A percentile compares a stretch with the other conserved stretches of the same genome.
Evolutionary conservation across 2,888 invertebrate genomes (phyloP).

Genomic region (Pseudococcus longispinus): DNA sequence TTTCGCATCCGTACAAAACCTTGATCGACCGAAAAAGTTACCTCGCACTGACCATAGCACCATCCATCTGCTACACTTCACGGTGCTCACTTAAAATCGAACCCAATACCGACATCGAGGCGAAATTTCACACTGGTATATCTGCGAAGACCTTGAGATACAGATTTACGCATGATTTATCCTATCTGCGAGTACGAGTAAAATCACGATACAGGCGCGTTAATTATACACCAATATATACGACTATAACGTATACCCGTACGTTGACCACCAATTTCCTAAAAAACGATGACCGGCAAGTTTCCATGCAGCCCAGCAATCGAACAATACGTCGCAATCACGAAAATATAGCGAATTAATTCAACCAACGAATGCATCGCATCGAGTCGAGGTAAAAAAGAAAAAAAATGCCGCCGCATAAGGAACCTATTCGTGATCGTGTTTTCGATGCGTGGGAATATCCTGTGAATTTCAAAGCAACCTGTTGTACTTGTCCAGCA

Average conservation of each 20-base stretch:
- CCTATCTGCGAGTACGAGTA: not conserved
- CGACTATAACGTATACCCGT: not conserved
- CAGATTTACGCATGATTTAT: slow-evolving; percentile 21
- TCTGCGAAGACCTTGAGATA: not conserved
- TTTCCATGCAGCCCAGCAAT: not conserved
- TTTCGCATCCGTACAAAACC: no score
- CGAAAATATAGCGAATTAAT: slow-evolving; percentile 39
- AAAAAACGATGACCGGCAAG: slow-evolving; percentile 33
- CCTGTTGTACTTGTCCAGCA: slow-evolving; percentile 40
- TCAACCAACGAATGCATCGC: not conserved
- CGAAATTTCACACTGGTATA: not conserved
- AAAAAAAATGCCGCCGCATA: slow-evolving; percentile 23
- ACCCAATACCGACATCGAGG: not conserved
- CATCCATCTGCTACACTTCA: not conserved
- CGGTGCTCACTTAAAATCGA: not conserved
- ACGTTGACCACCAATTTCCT: slow-evolving; percentile 5
- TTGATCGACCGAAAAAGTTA: no score
- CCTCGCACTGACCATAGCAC: not conserved
- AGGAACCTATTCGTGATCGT: slow-evolving; percentile 40
- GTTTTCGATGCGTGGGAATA: slow-evolving; percentile 42
- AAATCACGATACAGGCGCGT: not conserved
- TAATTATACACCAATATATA: not conserved
- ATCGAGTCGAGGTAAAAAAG: slow-evolving; percentile 2
- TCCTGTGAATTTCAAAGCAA: slow-evolving; percentile 43
- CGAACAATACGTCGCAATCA: slow-evolving; percentile 35